Evolutionary conservation across 2,888 invertebrate genomes (phyloP), one percentile per base, ranked within the genome.

Genomic region (Mythimna lalbum): DNA sequence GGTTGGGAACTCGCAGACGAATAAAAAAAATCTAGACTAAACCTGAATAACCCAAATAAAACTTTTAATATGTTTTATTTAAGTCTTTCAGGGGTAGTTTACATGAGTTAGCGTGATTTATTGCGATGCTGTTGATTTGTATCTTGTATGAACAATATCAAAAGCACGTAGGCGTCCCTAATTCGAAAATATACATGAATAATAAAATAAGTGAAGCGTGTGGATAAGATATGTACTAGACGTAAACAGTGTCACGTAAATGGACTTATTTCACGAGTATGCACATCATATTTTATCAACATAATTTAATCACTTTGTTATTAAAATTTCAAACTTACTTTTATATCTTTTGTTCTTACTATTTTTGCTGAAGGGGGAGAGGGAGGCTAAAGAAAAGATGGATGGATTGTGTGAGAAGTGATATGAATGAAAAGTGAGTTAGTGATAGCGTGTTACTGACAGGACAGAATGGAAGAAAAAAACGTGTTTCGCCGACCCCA

Each of bases 181-280:
- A 76, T 55, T 27, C 6, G 0, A 27, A 17, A 76, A 53, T 52
- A 61, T 12, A 55, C 10, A 27, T 67, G 5, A 27, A 66, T 53
- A 59, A 17, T 49, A 31, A 33, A 57, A 53, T 70, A 21, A 47
- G 17, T 49, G 33, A 4, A 17, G 59, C 36, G 12, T 39, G 39
- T 43, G 17, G 17, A 14, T 49, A 66, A 49, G 63, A 63, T 39
- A 31, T 6, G 31, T 31, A 31, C 5, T 31, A 31, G 27, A 53
- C 0, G 10, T 12, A 70, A 17, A 5, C n/a, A 19, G 17, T 12
- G 33, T 33, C 23, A 36, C 19, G 27, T 57, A 50, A 43, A 52
- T 31, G 5, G 19, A 19, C 23, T 61, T 60, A 52, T 55, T 63
- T 76, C 47, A 62, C 47, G 9, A 39, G 27, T 31, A 43, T 33